These are phyloP conservation scores for Aratinga solstitialis DNA, from an alignment of 2,797 vertebrate genomes.

Conservation along the genomic window DNA sequence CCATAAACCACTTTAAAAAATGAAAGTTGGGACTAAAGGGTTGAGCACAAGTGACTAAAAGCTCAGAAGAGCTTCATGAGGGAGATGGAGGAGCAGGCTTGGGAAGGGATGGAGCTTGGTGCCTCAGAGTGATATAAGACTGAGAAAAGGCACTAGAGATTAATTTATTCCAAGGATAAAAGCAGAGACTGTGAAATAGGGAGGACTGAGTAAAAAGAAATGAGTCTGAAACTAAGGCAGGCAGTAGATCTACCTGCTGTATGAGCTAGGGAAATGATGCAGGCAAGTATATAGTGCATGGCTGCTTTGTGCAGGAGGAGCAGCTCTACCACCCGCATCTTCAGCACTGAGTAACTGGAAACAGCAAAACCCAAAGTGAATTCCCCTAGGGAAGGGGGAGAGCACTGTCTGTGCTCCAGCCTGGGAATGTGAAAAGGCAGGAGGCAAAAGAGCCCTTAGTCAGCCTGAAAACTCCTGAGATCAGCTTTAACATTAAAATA, in stretches of 20 bases:
- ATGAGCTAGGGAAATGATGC: not conserved
- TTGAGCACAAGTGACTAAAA: slow-evolving; percentile 37
- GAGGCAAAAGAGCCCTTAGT: not conserved
- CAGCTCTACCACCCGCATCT: no score
- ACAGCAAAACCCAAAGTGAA: not conserved
- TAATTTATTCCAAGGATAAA: slow-evolving; percentile 48
- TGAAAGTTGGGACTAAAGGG: slow-evolving; percentile 32
- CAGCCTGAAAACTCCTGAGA: not conserved
- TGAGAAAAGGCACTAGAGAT: not conserved
- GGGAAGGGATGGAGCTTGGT: not conserved
- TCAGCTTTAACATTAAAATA: not conserved
- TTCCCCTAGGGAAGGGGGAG: not conserved
- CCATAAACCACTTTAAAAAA: slow-evolving; percentile 56
- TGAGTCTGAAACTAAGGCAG: not conserved
- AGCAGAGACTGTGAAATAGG: not conserved
- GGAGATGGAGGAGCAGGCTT: not conserved
- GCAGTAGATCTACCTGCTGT: not conserved
- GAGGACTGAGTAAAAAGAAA: not conserved
- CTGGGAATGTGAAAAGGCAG: not conserved
- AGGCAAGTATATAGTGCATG: accelerated
- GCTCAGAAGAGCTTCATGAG: not conserved
- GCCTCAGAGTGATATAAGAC: not conserved
- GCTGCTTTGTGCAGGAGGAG: no score
- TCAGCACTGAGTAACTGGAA: not conserved
- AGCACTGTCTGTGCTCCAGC: not conserved